These are phyloP conservation scores for Petrocephalus schoutedeni DNA, from an alignment of 2,797 vertebrate species.

Conservation along the genomic window DNA sequence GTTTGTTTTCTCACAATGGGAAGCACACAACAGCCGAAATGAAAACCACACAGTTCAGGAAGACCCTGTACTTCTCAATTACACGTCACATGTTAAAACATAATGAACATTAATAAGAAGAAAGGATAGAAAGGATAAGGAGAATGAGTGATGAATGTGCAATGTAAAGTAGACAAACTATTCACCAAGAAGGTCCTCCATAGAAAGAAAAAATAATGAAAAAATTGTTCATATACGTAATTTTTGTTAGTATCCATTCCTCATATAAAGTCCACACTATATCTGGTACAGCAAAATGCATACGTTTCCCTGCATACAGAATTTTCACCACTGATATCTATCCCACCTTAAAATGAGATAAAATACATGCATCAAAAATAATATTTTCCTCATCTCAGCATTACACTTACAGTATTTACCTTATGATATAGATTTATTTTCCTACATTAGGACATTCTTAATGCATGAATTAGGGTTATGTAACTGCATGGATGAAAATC, in stretches of 20 bases:
- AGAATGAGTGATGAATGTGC: background rate
- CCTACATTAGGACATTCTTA: background rate
- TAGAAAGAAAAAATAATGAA: background rate
- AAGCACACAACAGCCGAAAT: background rate
- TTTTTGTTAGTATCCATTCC: background rate
- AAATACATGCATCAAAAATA: background rate
- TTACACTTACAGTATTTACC: background rate
- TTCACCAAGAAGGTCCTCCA: background rate
- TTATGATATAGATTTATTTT: background rate
- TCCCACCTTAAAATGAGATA: background rate
- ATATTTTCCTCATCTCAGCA: background rate
- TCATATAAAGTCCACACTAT: background rate
- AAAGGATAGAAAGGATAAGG: no score
- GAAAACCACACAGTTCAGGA: background rate
- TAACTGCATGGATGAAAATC: background rate
- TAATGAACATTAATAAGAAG: background rate
- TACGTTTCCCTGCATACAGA: background rate
- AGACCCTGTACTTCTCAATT: background rate
- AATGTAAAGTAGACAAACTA: background rate
- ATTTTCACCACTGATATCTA: background rate
- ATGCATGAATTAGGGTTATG: background rate
- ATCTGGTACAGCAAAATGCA: background rate
- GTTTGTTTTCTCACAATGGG: background rate
- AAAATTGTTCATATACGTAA: background rate
- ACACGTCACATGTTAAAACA: background rate